Conservation (phyloP, 2,113 vertebrate genomes). For the Corynorhinus townsendii region DNA sequence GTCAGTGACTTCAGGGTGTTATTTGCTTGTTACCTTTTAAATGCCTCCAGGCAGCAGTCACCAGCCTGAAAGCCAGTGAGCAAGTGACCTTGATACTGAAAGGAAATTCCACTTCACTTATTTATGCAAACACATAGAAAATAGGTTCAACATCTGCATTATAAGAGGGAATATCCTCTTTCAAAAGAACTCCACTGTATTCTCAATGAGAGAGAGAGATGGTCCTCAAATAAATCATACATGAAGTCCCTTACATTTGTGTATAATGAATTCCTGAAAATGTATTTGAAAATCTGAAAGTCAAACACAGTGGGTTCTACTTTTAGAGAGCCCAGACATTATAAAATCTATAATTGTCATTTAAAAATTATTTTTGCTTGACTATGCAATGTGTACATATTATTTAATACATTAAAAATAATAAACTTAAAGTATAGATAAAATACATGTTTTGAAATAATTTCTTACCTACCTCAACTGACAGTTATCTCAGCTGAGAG, state of each 20-base stretch:
- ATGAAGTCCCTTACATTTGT: background rate
- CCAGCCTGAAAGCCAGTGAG: background rate
- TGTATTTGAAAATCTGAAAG: conserved; percentile 1
- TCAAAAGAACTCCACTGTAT: background rate
- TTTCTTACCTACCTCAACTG: background rate
- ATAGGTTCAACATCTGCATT: background rate
- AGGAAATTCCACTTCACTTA: background rate
- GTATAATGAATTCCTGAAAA: conserved; percentile 14
- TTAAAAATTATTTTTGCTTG: background rate
- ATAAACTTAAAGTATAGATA: background rate
- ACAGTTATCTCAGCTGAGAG: background rate
- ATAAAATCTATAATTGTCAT: background rate
- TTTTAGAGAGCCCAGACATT: background rate
- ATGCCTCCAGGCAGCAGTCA: background rate
- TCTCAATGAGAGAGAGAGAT: background rate
- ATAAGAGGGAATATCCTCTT: background rate
- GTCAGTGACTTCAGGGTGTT: background rate
- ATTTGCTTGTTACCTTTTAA: background rate
- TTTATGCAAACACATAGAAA: conserved; percentile 40
- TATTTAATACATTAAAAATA: conserved; percentile 24
- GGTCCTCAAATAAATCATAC: background rate
- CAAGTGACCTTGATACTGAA: background rate
- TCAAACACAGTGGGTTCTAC: background rate
- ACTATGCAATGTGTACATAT: background rate
- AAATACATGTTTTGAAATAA: background rate